Conservation (phyloP, 2,888 invertebrate species). For the Gastracanthus pulcherrimus region DNA sequence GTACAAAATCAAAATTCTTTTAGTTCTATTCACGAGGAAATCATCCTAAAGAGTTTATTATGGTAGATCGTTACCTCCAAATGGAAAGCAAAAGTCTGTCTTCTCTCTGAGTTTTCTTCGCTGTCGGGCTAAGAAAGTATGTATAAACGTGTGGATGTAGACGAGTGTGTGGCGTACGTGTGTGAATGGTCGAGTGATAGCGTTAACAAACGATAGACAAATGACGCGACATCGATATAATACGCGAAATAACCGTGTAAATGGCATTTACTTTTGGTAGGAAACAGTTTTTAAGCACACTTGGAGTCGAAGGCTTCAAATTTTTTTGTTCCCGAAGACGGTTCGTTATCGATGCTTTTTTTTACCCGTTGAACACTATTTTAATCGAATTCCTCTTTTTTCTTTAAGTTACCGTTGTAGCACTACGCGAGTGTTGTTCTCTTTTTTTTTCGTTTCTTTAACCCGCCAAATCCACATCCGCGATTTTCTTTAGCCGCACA, state of each 20-base stretch:
- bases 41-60: constrained; percentile 8
- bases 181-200: too few relatives aligned
- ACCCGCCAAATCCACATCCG: neutral
- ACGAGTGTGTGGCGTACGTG: too few relatives aligned
- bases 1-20: constrained; percentile 24
- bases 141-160: neutral
- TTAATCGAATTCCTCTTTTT: neutral
- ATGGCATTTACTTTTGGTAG: constrained; percentile 50
- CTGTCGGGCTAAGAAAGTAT: neutral
- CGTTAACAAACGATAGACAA: neutral
- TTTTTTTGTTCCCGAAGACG: neutral
- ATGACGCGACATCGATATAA: neutral
- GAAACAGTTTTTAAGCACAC: constrained; percentile 17
- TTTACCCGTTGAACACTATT: neutral
- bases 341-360: constrained; percentile 18
- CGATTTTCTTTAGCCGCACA: neutral
- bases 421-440: too few relatives aligned
- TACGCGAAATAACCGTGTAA: constrained; percentile 26
- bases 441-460: constrained; percentile 18
- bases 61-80: constrained; percentile 1
- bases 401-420: too few relatives aligned
- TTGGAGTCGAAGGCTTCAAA: neutral
- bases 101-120: constrained; percentile 22
- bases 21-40: constrained; percentile 30
- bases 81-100: neutral